A percentile compares a stretch with the other conserved stretches of the same genome.
Conservation (phyloP, 2,797 vertebrate species). For the Tachyglossus aculeatus region DNA sequence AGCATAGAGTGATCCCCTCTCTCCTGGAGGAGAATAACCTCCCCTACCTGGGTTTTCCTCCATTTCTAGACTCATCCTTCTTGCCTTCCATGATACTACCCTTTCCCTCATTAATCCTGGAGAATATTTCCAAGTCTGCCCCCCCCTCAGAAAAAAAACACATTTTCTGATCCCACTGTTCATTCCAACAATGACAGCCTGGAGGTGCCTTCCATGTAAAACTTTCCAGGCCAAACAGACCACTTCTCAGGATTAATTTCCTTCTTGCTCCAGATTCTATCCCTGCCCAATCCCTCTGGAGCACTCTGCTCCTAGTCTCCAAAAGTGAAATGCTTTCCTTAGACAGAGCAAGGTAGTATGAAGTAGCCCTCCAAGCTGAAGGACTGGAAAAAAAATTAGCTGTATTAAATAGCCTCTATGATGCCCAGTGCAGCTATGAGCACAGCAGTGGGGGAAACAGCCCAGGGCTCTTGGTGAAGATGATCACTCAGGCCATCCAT, state of each 20-base stretch:
- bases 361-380: conserved; percentile 4
- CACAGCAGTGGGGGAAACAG: too few relatives aligned
- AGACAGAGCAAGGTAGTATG: conserved; percentile 12
- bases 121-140: conserved; percentile 24
- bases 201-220: conserved; percentile 12
- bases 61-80: conserved; percentile 7
- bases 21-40: neutral
- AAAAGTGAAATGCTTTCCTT: conserved; percentile 34
- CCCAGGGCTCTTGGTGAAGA: too few relatives aligned
- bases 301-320: conserved; percentile 17
- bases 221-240: conserved; percentile 32
- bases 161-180: too few relatives aligned
- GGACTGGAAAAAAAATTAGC: neutral
- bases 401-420: conserved; percentile 12
- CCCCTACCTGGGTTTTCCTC: neutral
- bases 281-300: conserved; percentile 31
- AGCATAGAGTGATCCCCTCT: neutral
- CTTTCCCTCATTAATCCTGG: neutral
- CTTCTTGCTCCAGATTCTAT: conserved; percentile 36
- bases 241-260: conserved; percentile 42
- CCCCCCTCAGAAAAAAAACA: too few relatives aligned
- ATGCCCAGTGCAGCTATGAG: neutral
- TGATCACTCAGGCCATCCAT: too few relatives aligned
- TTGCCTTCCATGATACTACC: neutral
- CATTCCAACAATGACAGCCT: conserved; percentile 16